phyloP scores from a whole-genome alignment of 1,140 invertebrate species.

The Drosophila mojavensis region DNA sequence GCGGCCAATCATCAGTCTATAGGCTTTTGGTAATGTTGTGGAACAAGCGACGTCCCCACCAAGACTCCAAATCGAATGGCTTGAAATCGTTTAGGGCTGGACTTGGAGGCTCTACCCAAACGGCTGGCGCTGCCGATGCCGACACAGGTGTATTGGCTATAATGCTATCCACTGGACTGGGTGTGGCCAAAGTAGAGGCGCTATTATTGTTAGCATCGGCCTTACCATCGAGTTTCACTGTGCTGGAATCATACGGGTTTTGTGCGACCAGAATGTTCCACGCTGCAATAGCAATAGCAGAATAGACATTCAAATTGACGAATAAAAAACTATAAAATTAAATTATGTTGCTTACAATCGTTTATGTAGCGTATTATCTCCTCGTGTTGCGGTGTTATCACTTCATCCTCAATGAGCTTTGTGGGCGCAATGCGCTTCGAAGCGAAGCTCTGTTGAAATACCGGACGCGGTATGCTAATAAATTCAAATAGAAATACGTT shows the following conservation, averaged over 20 bases:
- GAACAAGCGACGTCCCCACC: conserved; percentile 93
- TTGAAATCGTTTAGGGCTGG: conserved; percentile 90
- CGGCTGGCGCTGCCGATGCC: conserved; percentile 84
- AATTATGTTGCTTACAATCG: conserved; percentile 64
- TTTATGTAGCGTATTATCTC: conserved; percentile 85
- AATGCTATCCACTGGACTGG: conserved; percentile 59
- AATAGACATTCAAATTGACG: not conserved
- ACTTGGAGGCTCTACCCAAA: conserved; percentile 89
- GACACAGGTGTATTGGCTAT: conserved; percentile 55
- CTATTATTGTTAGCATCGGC: conserved; percentile 78
- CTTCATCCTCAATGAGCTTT: conserved; percentile 78
- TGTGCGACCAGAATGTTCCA: conserved; percentile 83
- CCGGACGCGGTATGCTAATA: conserved; percentile 84
- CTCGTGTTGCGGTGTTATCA: conserved; percentile 84
- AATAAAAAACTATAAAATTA: not conserved
- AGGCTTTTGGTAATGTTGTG: conserved; percentile 91
- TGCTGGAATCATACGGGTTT: conserved; percentile 77
- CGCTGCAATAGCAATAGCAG: conserved; percentile 50
- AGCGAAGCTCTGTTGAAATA: conserved; percentile 84
- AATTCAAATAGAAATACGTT: not conserved
- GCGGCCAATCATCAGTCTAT: conserved; percentile 78
- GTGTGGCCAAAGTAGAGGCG: conserved; percentile 36
- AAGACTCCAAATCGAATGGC: conserved; percentile 93
- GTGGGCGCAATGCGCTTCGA: conserved; percentile 74
- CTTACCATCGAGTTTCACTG: conserved; percentile 52